Evolutionary conservation across 2,888 invertebrate genomes (phyloP), one percentile per base, ranked within the genome.

Genomic region (Drosophila mayaguana): DNA sequence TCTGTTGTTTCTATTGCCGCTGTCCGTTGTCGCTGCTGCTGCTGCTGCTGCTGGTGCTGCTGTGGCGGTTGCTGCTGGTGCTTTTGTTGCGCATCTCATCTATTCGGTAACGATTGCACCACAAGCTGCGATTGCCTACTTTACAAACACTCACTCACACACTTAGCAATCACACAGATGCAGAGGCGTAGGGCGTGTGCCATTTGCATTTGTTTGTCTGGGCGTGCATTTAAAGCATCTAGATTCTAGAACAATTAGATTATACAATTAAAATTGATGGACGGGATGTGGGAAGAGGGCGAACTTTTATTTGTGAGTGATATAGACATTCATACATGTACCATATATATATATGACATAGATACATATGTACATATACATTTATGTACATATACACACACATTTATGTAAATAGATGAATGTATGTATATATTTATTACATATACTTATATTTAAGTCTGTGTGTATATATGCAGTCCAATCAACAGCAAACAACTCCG

Each of bases 231-330:
- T 40, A 59, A 76, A 80, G 61, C 80, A 81, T 87, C 71, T 83
- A 82, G 78, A 82, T 87, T 87, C 71, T 81, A 82, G 75, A 82
- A 82, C 89, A 83, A 77, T 86, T 83, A 80, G 78, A 83, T 88
- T 88, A 86, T 74, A 88, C 83, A 88, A 88, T 82, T 67, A 66
- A n/a, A 68, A 40, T 68, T 28, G 20, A 16, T 36, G 36, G 6
- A 45, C 32, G 22, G 22, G 9, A 16, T 25, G 28, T n/a, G 22
- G 25, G 12, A 11, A 2, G 12, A 5, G n/a, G n/a, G 11, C 0
- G 11, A 22, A 11, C 2, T 36, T 20, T 36, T 38, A 25, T 54
- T 46, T 25, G 22, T 16, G n/a, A 38, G 14, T 34, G 34, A 22
- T 36, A 1, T 34, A 0, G 3, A 34, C 6, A 4, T 50, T 5